Evolutionary conservation across 2,797 vertebrate genomes (phyloP), one percentile per base, ranked within the genome.

Genomic region (Picus viridis): DNA sequence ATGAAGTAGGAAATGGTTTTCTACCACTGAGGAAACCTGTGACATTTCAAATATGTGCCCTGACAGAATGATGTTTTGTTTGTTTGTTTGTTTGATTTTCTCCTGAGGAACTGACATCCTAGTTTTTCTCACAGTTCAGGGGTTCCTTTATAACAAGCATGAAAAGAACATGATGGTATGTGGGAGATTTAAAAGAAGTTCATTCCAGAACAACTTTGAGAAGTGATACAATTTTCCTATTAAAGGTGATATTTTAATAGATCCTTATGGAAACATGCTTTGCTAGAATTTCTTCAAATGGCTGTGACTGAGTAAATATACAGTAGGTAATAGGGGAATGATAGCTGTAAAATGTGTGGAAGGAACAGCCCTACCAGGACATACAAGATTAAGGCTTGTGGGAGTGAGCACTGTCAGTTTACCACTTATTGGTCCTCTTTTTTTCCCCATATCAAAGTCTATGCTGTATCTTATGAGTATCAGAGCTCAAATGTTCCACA

Each of bases 291-390:
- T 59, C 12, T 80, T 57, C 61, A 63, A 27, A 45, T 49, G n/a
- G 6, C 7, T 72, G 45, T 45, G 36, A 29, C 30, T 61, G 83
- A 57, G 13, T 24, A 49, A 78, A 12, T 45, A 59, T 68, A 16
- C 10, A 54, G 22, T 22, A 65, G 24, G 14, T 27, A 49, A 39
- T 4, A 72, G 15, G 0, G 0, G 10, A 57, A 9, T 2, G 6
- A 73, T 17, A 36, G 15, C 11, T 68, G 7, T 57, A 69, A 62
- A 79, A 76, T 1, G 0, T 22, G 5, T 26, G 43, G 32, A 51
- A 84, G 68, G 16, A 76, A 34, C 16, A 68, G 11, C 7, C 17
- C 34, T 53, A 17, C 10, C 13, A 82, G 39, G 39, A 26, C 0
- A 0, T 18, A 19, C 23, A 53, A 20, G 20, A 39, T 75, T 6